Conservation (phyloP, 2,113 vertebrate genomes). For the Petromus typicus region DNA sequence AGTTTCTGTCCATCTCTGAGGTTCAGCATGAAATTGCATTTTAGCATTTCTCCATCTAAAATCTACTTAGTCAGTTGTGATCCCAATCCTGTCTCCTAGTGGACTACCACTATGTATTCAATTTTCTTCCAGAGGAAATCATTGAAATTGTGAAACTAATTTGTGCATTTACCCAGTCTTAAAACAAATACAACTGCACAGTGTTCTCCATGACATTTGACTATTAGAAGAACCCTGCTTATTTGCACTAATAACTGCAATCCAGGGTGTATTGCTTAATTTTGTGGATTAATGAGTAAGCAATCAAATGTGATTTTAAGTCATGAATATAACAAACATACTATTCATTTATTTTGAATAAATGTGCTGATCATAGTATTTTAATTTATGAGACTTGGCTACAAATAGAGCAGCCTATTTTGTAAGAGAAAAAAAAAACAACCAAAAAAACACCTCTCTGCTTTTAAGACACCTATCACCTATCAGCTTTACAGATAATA, state of each 20-base stretch:
- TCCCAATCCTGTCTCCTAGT: neutral
- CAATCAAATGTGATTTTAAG: constrained; percentile 83
- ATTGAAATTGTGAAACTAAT: constrained; percentile 60
- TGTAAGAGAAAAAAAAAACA: constrained; percentile 34
- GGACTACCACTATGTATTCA: neutral
- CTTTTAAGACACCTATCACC: constrained; percentile 66
- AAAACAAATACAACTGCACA: constrained; percentile 57
- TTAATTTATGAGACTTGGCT: constrained; percentile 80
- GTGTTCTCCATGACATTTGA: constrained; percentile 11
- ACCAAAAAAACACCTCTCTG: constrained; percentile 37
- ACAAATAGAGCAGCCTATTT: constrained; percentile 76
- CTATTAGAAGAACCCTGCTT: constrained; percentile 47
- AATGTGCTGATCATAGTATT: no score
- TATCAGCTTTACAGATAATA: constrained; percentile 63
- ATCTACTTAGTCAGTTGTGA: constrained; percentile 5
- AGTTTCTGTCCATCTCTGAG: neutral
- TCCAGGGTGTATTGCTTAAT: constrained; percentile 75
- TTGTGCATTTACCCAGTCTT: constrained; percentile 47
- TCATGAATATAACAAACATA: constrained; percentile 82
- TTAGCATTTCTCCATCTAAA: neutral
- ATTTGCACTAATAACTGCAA: constrained; percentile 79
- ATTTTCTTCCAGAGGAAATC: constrained; percentile 56
- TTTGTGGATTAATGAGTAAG: constrained; percentile 81
- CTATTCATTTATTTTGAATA: constrained; percentile 83
- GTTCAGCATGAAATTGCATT: neutral